Percentiles rank a stretch among this genome's conserved stretches.
Conservation (phyloP, 2,888 invertebrate genomes). For the Campopleginae sp. region DNA sequence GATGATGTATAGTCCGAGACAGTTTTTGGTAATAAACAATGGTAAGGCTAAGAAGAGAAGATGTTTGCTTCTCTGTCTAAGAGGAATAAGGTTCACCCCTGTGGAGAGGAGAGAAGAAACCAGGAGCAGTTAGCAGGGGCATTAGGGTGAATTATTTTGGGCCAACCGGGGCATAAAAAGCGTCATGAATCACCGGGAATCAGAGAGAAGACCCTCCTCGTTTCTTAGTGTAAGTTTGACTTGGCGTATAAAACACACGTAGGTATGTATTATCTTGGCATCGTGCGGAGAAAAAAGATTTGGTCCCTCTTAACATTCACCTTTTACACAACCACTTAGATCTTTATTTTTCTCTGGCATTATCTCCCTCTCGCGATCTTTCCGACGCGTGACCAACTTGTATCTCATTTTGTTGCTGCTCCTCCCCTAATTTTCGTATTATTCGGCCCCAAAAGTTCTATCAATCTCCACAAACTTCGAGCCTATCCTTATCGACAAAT, state of each 20-base stretch:
- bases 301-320: conserved; percentile 72
- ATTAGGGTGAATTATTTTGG: conserved; percentile 83
- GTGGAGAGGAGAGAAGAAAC: conserved; percentile 66
- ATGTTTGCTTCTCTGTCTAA: conserved; percentile 26
- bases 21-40: conserved; percentile 81
- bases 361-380: conserved; percentile 46
- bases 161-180: conserved; percentile 77
- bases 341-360: conserved; percentile 71
- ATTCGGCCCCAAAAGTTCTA: conserved; percentile 29
- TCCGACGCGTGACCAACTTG: conserved; percentile 37
- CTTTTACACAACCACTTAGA: conserved; percentile 72
- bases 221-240: conserved; percentile 13
- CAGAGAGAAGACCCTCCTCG: conserved; percentile 72
- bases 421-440: conserved; percentile 57
- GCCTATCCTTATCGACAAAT: no score
- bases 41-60: conserved; percentile 64
- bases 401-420: conserved; percentile 35
- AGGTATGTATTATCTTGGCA: conserved; percentile 60
- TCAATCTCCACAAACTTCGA: neutral
- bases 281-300: conserved; percentile 68
- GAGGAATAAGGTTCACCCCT: conserved; percentile 10
- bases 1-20: conserved; percentile 71
- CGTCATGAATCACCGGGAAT: conserved; percentile 81
- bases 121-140: conserved; percentile 81
- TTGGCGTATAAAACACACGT: conserved; percentile 12